Evolutionary conservation across 2,888 invertebrate genomes (phyloP).

Genomic region (Empis livida): DNA sequence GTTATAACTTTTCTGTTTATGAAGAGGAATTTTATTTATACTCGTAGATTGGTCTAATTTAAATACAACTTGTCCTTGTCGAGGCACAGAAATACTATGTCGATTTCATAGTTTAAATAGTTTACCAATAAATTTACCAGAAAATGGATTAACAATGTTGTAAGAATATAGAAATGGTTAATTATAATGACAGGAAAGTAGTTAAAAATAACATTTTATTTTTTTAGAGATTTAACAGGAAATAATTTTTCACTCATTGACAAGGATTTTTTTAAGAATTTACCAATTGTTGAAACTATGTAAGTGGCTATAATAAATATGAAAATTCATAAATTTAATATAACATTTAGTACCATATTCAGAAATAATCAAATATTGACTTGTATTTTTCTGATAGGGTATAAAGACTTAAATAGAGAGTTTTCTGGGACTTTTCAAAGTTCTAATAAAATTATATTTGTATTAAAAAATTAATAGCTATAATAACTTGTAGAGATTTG

Average conservation of each 20-base stretch:
- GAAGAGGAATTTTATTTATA: background rate
- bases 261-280: conserved; percentile 23
- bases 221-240: conserved; percentile 37
- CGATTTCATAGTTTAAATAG: conserved; percentile 31
- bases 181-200: background rate
- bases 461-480: too few species aligned
- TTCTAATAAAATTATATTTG: too few species aligned
- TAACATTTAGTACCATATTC: too few species aligned
- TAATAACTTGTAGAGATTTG: too few species aligned
- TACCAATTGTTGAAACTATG: conserved; percentile 33
- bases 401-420: too few species aligned
- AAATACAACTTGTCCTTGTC: conserved; percentile 34
- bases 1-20: conserved; percentile 1
- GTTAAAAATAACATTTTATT: conserved; percentile 1
- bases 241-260: conserved; percentile 33
- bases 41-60: conserved; percentile 24
- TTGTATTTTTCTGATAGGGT: too few species aligned
- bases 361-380: too few species aligned
- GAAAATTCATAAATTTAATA: too few species aligned
- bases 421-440: too few species aligned
- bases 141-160: conserved; percentile 30
- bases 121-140: conserved; percentile 31
- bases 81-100: conserved; percentile 34
- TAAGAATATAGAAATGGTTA: conserved; percentile 23
- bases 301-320: conserved; percentile 27